Base-by-base conservation (phyloP, 2,113 vertebrate genomes). In the Rhizomys pruinosus region DNA sequence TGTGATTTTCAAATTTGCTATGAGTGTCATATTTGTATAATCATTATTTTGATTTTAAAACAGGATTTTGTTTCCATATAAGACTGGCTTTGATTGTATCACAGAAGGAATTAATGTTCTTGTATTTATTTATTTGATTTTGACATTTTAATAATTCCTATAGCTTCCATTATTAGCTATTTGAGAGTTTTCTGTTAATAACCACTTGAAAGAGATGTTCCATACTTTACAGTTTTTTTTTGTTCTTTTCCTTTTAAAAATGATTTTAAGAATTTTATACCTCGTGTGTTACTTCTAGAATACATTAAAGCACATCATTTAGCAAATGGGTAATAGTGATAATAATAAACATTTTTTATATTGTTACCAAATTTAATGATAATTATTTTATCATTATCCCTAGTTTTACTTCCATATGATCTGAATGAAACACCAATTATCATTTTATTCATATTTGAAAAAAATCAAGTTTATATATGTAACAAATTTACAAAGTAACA, bases 121-220 rank as follows among this genome's bases (percentile, higher is more conserved):
- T 25, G 6, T 39, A 52, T 47, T 81, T 76, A 23, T 23, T 95
- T 66, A 37, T 42, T 76, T 11, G 12, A 39, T 89, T 96, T 91
- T 29, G 2, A 27, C 16, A 3, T 20, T 25, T 90, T 17, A n/a
- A 34, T 87, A 44, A 63, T 55, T 92, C 57, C 3, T 74, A 27
- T 69, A 71, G 39, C 13, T 82, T 91, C 84, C 64, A 20, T 32
- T 78, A 88, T 94, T 68, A 80, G 52, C 68, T 90, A 85, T 79
- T 92, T 92, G 37, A 29, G 4, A 0, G 12, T 89, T 94, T 74
- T 16, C 22, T 78, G 39, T 17, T 61, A 13, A 23, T 82, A 25
- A 80, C 73, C 11, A 66, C 39, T 39, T 84, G 78, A 81, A 77
- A 55, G 52, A 47, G 3, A 7, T 47, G 25, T 52, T 90, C 68